Evolutionary conservation across 2,797 vertebrate species (phyloP).

Genomic region (Amniataba percoides): DNA sequence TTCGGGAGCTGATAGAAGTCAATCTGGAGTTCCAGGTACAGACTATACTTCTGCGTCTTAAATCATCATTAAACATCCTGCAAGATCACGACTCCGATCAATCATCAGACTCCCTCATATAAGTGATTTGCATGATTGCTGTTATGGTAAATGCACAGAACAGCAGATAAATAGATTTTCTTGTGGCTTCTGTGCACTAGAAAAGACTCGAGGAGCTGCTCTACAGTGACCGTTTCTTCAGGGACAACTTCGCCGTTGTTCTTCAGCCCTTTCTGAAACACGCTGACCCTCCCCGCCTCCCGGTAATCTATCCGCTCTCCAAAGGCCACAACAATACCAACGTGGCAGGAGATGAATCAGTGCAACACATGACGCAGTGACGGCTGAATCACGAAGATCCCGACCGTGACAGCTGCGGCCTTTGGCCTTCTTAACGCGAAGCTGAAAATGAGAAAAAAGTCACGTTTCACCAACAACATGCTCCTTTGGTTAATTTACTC

Average conservation of each 20-base stretch:
- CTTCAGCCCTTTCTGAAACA: conserved; percentile 87
- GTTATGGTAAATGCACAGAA: background rate
- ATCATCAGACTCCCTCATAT: background rate
- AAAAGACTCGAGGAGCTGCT: conserved; percentile 83
- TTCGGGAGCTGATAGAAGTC: conserved; percentile 82
- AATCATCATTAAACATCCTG: background rate
- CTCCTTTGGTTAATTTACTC: conserved; percentile 16
- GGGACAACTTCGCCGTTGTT: conserved; percentile 85
- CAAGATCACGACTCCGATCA: background rate
- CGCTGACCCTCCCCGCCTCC: conserved; percentile 83
- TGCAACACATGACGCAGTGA: conserved; percentile 17
- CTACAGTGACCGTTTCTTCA: conserved; percentile 82
- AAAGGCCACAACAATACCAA: background rate
- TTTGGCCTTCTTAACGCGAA: conserved; percentile 17
- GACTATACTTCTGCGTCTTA: background rate
- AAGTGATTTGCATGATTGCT: conserved; percentile 1
- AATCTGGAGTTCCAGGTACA: conserved; percentile 87
- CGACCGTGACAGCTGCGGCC: conserved; percentile 17
- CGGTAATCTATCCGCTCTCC: conserved; percentile 68
- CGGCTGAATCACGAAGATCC: conserved; percentile 26
- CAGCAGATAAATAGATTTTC: background rate
- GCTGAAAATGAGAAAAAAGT: conserved; percentile 12
- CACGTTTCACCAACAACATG: background rate
- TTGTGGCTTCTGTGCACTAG: conserved; percentile 57
- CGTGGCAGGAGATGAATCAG: conserved; percentile 30